Evolutionary conservation across 2,797 vertebrate genomes (phyloP).

Genomic region (Esox lucius): DNA sequence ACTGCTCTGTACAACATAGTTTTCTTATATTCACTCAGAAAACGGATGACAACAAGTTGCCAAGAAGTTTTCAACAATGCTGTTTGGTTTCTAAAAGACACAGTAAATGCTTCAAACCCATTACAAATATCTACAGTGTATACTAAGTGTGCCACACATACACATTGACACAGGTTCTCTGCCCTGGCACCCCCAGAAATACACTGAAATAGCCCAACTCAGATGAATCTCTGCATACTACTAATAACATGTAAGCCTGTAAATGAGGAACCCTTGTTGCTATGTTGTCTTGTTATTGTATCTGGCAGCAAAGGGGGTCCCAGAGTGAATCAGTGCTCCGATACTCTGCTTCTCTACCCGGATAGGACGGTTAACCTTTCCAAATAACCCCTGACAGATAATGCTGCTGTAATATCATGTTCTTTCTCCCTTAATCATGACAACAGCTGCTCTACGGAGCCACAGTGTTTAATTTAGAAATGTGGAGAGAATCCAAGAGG

Average conservation of each 20-base stretch:
- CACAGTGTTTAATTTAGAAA: constrained; percentile 31
- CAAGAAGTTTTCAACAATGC: background rate
- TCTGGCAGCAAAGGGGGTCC: constrained; percentile 49
- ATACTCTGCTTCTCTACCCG: constrained; percentile 32
- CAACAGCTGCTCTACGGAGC: constrained; percentile 37
- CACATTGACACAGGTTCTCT: background rate
- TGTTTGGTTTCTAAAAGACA: background rate
- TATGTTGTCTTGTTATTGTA: constrained; percentile 76
- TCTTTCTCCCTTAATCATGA: constrained; percentile 48
- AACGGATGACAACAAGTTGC: background rate
- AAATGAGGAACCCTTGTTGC: constrained; percentile 65
- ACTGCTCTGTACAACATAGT: no score
- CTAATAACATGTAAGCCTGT: constrained; percentile 43
- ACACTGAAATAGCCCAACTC: constrained; percentile 38
- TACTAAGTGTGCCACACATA: constrained; percentile 11
- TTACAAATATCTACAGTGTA: background rate
- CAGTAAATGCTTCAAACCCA: background rate
- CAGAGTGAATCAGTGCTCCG: constrained; percentile 46
- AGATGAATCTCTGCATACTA: constrained; percentile 47
- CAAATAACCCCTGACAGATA: constrained; percentile 50
- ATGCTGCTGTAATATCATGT: constrained; percentile 37
- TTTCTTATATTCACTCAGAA: background rate
- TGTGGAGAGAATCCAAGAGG: constrained; percentile 27
- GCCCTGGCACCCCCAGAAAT: constrained; percentile 32
- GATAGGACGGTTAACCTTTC: constrained; percentile 58